phyloP scores from a whole-genome alignment of 2,113 vertebrate genomes.

The Kryptolebias marmoratus region DNA sequence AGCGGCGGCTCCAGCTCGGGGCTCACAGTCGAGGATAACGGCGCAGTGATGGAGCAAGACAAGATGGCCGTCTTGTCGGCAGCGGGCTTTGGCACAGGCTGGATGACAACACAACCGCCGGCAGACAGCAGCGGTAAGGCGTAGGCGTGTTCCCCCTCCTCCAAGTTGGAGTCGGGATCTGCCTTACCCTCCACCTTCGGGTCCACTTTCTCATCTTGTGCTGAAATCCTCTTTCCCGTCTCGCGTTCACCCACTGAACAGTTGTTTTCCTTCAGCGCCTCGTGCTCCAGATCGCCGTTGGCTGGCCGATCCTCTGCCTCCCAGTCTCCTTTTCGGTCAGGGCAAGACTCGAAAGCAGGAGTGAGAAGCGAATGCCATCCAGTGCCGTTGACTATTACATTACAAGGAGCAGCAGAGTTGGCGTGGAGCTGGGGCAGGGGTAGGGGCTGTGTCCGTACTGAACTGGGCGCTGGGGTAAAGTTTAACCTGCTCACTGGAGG shows the following conservation, averaged over 20 bases:
- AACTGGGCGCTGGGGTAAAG: constrained; percentile 32
- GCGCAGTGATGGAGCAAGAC: constrained; percentile 89
- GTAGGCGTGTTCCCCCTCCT: constrained; percentile 95
- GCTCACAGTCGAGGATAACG: constrained; percentile 89
- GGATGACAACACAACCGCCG: constrained; percentile 93
- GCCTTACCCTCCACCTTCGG: constrained; percentile 81
- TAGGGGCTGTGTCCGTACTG: constrained; percentile 78
- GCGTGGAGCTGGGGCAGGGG: constrained; percentile 55
- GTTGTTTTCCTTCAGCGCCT: constrained; percentile 98
- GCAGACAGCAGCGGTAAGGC: constrained; percentile 94
- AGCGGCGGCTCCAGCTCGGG: constrained; percentile 95
- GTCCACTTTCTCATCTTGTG: constrained; percentile 82
- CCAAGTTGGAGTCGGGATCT: constrained; percentile 85
- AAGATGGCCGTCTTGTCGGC: constrained; percentile 90
- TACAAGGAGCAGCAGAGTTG: constrained; percentile 86
- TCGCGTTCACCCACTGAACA: constrained; percentile 87
- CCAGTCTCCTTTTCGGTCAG: constrained; percentile 56
- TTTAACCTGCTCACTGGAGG: constrained; percentile 52
- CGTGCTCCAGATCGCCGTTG: constrained; percentile 86
- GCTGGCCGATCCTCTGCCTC: constrained; percentile 45
- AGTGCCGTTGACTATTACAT: constrained; percentile 97
- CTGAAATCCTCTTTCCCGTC: constrained; percentile 82
- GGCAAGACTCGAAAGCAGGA: constrained; percentile 58
- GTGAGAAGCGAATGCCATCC: constrained; percentile 72
- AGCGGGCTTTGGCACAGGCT: constrained; percentile 97